These are phyloP conservation scores for Cerceris rybyensis DNA, from an alignment of 2,888 invertebrate genomes.

Conservation along the genomic window DNA sequence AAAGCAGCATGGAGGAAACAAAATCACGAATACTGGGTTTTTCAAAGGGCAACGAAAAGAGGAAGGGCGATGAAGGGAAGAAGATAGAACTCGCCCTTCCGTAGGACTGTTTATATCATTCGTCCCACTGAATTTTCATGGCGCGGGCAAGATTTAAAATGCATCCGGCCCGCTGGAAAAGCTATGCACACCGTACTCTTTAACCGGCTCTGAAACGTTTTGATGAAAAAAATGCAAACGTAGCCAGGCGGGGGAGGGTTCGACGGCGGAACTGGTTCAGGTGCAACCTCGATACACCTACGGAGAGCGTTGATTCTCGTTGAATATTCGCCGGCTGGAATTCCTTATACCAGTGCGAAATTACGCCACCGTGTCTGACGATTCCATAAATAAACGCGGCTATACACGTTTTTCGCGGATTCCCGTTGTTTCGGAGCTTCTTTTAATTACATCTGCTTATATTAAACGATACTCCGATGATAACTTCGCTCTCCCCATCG, in stretches of 20 bases:
- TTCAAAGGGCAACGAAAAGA: background rate
- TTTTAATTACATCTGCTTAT: background rate
- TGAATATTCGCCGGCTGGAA: conserved; percentile 55
- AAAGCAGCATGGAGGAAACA: background rate
- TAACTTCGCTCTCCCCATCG: too few species aligned
- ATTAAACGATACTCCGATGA: too few species aligned
- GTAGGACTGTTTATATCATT: conserved; percentile 46
- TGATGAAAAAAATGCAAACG: conserved; percentile 67
- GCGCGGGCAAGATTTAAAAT: conserved; percentile 56
- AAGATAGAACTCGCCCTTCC: background rate
- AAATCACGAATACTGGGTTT: background rate
- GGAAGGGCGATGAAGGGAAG: background rate
- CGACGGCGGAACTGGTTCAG: conserved; percentile 52
- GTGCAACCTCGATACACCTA: conserved; percentile 54
- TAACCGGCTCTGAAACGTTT: conserved; percentile 53
- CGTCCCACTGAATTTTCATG: conserved; percentile 60
- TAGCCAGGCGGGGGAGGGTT: conserved; percentile 22
- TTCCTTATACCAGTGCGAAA: conserved; percentile 45
- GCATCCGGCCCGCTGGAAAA: conserved; percentile 45
- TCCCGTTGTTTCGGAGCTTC: background rate
- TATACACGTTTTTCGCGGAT: background rate
- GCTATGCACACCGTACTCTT: conserved; percentile 20
- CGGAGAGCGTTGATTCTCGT: conserved; percentile 52
- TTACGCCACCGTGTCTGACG: conserved; percentile 23
- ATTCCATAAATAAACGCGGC: background rate